Evolutionary conservation across 2,888 invertebrate species (phyloP).

Genomic region (Oligia strigilis): DNA sequence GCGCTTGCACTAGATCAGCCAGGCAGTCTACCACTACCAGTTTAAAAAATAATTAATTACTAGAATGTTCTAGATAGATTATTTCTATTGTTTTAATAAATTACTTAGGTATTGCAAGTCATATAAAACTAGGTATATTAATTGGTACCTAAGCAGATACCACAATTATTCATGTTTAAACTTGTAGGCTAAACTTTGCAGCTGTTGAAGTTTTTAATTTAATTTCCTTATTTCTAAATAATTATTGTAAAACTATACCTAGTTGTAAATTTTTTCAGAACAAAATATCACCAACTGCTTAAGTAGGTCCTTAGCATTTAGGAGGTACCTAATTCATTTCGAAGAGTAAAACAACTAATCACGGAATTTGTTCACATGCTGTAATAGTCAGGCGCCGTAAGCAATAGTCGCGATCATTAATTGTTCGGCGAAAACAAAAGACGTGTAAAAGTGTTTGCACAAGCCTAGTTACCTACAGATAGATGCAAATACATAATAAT

Average conservation of each 20-base stretch:
- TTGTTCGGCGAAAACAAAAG: too few species aligned
- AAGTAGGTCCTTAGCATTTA: neutral
- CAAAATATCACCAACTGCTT: neutral
- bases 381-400: too few species aligned
- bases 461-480: neutral
- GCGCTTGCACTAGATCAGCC: neutral
- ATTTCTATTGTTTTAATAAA: neutral
- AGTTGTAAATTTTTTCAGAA: neutral
- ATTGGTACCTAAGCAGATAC: neutral
- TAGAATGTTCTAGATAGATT: neutral
- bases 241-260: too few species aligned
- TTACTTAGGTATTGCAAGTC: neutral
- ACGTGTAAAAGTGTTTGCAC: neutral
- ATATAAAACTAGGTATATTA: neutral
- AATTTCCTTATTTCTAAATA: slow-evolving; percentile 3
- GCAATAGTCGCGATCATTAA: neutral
- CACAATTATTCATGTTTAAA: slow-evolving; percentile 6
- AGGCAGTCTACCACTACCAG: neutral
- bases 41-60: neutral
- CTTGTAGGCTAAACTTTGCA: neutral
- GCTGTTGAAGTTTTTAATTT: neutral
- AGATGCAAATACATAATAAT: neutral
- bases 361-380: neutral
- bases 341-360: neutral
- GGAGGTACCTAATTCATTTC: neutral